A percentile compares a stretch with the other conserved stretches of the same genome.
These are phyloP conservation scores for Pipistrellus nathusii DNA, from an alignment of 2,797 vertebrate genomes.

Conservation along the genomic window DNA sequence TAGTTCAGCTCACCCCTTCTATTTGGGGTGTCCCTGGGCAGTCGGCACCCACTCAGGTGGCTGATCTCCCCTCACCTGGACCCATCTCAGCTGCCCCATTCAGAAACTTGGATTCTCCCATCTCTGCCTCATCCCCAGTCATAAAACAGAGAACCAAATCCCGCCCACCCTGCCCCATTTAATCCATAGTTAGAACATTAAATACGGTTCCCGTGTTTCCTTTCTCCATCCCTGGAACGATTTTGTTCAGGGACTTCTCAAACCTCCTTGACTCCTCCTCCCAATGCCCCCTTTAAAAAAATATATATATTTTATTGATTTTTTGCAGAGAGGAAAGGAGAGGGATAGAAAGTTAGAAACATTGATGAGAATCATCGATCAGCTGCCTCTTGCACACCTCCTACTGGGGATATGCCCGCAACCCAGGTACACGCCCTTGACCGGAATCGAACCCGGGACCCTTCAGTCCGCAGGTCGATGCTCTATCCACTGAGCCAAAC, in stretches of 20 bases:
- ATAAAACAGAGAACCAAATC: not conserved
- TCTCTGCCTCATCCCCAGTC: not conserved
- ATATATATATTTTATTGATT: too few relatives aligned
- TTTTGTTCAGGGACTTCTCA: not conserved
- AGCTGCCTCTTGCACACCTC: too few relatives aligned
- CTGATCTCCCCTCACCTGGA: too few relatives aligned
- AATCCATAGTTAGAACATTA: not conserved
- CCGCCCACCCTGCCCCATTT: not conserved
- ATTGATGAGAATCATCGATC: too few relatives aligned
- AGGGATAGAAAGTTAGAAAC: too few relatives aligned
- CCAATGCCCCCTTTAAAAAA: too few relatives aligned
- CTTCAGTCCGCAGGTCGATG: too few relatives aligned
- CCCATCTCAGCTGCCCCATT: not conserved
- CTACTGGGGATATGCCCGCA: too few relatives aligned
- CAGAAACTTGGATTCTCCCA: not conserved
- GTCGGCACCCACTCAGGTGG: not conserved
- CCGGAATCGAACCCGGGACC: too few relatives aligned
- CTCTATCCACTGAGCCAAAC: too few relatives aligned
- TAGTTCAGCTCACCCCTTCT: not conserved
- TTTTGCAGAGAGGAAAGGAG: too few relatives aligned
- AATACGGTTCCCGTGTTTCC: fast-evolving
- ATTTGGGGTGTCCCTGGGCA: not conserved
- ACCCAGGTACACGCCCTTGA: too few relatives aligned
- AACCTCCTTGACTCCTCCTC: not conserved
- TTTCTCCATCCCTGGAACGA: not conserved